Conservation (phyloP, 1,140 invertebrate genomes). For the Hylaeus anthracinus region DNA sequence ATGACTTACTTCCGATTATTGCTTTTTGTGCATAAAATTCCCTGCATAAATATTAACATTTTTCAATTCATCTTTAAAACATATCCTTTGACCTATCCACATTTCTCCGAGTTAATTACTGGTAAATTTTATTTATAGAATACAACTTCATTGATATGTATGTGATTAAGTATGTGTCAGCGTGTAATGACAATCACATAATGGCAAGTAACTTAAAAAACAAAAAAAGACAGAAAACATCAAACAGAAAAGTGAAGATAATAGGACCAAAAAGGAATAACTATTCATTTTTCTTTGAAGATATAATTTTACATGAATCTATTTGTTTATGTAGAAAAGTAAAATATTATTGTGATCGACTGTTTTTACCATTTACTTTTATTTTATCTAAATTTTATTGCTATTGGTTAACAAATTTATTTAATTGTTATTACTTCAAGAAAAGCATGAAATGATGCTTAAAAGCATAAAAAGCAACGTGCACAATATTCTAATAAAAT, state of each 20-base stretch:
- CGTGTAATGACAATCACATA: constrained; percentile 32
- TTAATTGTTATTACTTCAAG: constrained; percentile 9
- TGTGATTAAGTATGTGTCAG: constrained; percentile 2
- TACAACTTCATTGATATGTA: constrained; percentile 6
- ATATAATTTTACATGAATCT: background rate
- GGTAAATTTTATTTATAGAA: constrained; percentile 17
- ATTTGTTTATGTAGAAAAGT: constrained; percentile 1
- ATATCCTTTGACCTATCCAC: constrained; percentile 18
- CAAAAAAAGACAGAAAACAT: background rate
- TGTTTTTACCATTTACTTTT: constrained; percentile 3
- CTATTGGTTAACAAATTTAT: background rate
- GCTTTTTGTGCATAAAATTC: background rate
- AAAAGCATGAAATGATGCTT: constrained; percentile 20
- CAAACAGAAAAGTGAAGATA: background rate
- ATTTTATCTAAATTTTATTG: background rate
- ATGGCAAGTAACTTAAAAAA: constrained; percentile 1
- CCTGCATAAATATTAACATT: background rate
- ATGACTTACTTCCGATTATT: background rate
- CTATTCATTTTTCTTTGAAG: background rate
- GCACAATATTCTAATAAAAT: constrained; percentile 19
- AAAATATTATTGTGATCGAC: constrained; percentile 15
- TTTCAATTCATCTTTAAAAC: constrained; percentile 9
- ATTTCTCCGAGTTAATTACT: constrained; percentile 1
- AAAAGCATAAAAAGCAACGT: constrained; percentile 12
- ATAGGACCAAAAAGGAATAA: constrained; percentile 1